Conservation (phyloP, 2,797 vertebrate genomes). For the Tauraco hartlaubi region DNA sequence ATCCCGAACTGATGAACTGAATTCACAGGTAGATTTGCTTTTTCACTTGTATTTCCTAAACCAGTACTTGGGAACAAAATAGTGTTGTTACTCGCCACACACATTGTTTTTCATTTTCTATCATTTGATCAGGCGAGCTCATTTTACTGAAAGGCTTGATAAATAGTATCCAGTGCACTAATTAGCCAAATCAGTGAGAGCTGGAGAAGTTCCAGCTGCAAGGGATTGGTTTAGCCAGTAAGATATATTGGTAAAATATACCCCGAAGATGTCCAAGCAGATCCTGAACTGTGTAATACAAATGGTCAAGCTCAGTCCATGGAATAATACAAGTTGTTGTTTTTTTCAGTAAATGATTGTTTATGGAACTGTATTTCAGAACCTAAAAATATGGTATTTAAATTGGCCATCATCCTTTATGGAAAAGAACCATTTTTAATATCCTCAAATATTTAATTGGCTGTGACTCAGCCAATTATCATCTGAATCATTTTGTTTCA, state of each 20-base stretch:
- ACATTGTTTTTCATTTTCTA: accelerated
- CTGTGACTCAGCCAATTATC: constrained; percentile 16
- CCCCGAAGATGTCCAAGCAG: not conserved
- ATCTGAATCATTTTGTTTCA: constrained; percentile 7
- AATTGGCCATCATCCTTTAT: not conserved
- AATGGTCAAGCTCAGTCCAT: not conserved
- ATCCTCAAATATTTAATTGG: not conserved
- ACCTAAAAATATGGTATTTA: not conserved
- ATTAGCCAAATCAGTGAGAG: not conserved
- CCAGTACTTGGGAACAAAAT: not conserved
- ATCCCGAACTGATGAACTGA: not conserved
- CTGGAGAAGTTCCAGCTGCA: not conserved
- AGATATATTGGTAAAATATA: too few species aligned
- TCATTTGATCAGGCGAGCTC: not conserved
- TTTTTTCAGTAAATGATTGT: not conserved
- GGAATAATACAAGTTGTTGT: not conserved
- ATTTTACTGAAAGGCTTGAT: not conserved
- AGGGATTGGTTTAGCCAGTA: not conserved
- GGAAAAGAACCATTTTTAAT: not conserved
- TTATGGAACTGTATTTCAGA: not conserved
- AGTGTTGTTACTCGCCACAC: not conserved
- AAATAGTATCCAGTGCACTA: not conserved
- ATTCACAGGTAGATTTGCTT: not conserved
- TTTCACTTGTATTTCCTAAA: not conserved
- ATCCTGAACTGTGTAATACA: not conserved